phyloP scores from a whole-genome alignment of 2,113 vertebrate species.

The Crotalus viridis region DNA sequence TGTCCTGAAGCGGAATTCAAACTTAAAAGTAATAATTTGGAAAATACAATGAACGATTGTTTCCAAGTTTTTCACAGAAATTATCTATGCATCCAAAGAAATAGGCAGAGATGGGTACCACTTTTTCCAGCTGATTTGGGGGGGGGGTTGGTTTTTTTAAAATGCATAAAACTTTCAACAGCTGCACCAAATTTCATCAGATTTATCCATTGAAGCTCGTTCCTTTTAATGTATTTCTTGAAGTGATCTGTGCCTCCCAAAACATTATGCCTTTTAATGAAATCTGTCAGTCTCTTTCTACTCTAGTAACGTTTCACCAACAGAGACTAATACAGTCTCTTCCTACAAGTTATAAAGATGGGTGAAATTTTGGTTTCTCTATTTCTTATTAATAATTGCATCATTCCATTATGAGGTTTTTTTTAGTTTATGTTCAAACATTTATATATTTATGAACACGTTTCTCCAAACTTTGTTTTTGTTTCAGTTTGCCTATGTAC shows the following conservation, averaged over 20 bases:
- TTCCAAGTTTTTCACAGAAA: neutral
- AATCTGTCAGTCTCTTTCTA: neutral
- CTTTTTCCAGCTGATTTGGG: neutral
- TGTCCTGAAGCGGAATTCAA: neutral
- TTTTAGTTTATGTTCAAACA: neutral
- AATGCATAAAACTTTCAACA: neutral
- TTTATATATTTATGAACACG: neutral
- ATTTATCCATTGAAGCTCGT: neutral
- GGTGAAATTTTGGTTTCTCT: neutral
- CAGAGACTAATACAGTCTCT: neutral
- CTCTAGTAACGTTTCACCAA: neutral
- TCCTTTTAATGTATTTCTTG: neutral
- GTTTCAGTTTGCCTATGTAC: neutral
- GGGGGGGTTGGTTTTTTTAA: neutral
- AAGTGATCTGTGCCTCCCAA: neutral
- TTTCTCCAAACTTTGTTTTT: neutral
- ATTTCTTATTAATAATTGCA: neutral
- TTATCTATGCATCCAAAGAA: neutral
- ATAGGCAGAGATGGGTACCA: neutral
- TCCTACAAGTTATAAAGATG: neutral
- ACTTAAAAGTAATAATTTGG: neutral
- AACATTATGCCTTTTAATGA: neutral
- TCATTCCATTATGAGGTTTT: neutral
- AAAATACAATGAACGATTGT: neutral
- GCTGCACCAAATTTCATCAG: neutral